These are phyloP conservation scores for Buphagus erythrorhynchus DNA, from an alignment of 2,797 vertebrate species.

Conservation along the genomic window DNA sequence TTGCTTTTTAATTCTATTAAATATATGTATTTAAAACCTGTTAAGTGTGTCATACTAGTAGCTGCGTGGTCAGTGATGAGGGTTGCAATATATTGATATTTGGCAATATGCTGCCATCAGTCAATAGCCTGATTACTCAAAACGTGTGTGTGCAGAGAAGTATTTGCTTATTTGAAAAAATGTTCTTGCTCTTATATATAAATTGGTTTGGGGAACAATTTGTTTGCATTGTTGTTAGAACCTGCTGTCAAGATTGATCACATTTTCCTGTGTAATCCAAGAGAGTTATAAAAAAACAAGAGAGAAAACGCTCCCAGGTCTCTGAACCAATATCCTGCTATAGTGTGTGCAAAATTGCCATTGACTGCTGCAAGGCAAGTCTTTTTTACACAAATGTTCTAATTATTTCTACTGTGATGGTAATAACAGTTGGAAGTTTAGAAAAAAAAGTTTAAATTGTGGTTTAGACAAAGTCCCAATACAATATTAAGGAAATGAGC, in stretches of 20 bases:
- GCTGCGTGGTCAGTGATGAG: neutral
- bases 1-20: neutral
- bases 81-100: neutral
- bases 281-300: neutral
- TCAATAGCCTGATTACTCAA: neutral
- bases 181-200: neutral
- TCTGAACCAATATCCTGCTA: constrained; percentile 45
- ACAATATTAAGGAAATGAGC: constrained; percentile 42
- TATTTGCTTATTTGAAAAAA: neutral
- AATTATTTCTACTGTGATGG: constrained; percentile 34
- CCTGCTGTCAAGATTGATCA: constrained; percentile 20
- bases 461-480: constrained; percentile 39
- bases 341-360: neutral
- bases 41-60: neutral
- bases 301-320: neutral
- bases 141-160: neutral
- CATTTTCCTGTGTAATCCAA: constrained; percentile 24
- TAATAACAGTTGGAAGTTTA: constrained; percentile 34
- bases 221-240: neutral
- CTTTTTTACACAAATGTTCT: constrained; percentile 25
- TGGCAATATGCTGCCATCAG: neutral
- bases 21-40: neutral
- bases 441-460: neutral
- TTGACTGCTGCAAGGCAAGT: constrained; percentile 25
- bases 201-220: neutral